Percentiles rank a stretch among this genome's conserved stretches.
Evolutionary conservation across 2,888 invertebrate genomes (phyloP).

Genomic region (Diaprepes abbreviatus): DNA sequence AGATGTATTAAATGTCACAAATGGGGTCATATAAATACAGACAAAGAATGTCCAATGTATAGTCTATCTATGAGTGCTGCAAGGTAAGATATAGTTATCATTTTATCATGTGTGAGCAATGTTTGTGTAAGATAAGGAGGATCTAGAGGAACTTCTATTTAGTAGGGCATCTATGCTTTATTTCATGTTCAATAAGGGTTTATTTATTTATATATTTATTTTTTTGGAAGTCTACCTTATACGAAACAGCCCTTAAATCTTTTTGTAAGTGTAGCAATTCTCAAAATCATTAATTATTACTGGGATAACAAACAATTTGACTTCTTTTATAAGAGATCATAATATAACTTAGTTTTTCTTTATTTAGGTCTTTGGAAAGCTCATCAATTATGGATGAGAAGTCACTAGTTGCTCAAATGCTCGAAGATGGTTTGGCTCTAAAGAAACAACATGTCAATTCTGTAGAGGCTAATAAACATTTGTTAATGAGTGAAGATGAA

Average conservation of each 20-base stretch:
- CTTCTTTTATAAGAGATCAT: no score
- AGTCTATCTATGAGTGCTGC: constrained; percentile 87
- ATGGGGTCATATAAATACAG: constrained; percentile 99
- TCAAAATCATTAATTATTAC: no score
- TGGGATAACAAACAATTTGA: no score
- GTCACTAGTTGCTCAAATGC: constrained; percentile 89
- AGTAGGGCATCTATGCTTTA: no score
- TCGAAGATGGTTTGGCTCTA: constrained; percentile 90
- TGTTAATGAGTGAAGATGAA: constrained; percentile 72
- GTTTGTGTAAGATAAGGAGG: no score
- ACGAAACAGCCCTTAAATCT: no score
- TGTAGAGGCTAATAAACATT: constrained; percentile 70
- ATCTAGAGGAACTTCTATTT: no score
- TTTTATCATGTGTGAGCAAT: no score
- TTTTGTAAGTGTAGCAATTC: no score
- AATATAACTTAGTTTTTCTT: constrained; percentile 3
- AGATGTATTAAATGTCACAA: constrained; percentile 99
- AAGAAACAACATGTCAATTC: constrained; percentile 80
- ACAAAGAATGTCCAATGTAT: constrained; percentile 96
- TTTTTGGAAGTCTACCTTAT: no score
- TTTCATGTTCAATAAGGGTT: no score
- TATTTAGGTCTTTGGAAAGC: constrained; percentile 71
- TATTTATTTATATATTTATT: no score
- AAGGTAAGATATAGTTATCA: constrained; percentile 64
- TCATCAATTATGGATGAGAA: constrained; percentile 78